Conservation (phyloP, 1,140 invertebrate genomes). For the Neoseiulus cucumeris region DNA sequence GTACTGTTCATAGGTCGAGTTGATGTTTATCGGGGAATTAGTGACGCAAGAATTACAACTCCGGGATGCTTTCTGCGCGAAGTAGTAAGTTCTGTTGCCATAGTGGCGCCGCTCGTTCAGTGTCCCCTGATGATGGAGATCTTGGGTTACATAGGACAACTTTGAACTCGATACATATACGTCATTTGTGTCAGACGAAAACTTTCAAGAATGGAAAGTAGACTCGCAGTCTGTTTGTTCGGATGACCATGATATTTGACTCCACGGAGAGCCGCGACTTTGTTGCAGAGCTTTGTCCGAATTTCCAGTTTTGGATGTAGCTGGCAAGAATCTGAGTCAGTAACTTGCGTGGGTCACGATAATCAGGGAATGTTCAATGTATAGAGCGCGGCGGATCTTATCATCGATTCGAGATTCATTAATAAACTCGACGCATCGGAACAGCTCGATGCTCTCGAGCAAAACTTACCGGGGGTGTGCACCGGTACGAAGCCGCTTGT, state of each 20-base stretch:
- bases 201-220: no score
- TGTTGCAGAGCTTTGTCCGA: background rate
- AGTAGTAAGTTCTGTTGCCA: background rate
- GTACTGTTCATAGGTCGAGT: background rate
- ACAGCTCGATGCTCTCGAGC: no score
- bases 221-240: background rate
- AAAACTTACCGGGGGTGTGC: background rate
- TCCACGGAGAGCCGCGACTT: background rate
- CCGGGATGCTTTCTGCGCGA: background rate
- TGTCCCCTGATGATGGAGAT: background rate
- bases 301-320: background rate
- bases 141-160: no score
- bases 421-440: no score
- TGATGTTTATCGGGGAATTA: background rate
- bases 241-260: background rate
- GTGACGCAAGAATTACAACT: background rate
- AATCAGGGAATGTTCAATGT: no score
- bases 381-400: no score
- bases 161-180: no score
- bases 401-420: no score
- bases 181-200: no score
- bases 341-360: no score
- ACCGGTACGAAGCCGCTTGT: background rate
- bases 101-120: background rate
- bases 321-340: no score